A percentile compares a stretch with the other conserved stretches of the same genome.
Evolutionary conservation across 2,113 vertebrate species (phyloP).

Genomic region (Ammodytes dubius): DNA sequence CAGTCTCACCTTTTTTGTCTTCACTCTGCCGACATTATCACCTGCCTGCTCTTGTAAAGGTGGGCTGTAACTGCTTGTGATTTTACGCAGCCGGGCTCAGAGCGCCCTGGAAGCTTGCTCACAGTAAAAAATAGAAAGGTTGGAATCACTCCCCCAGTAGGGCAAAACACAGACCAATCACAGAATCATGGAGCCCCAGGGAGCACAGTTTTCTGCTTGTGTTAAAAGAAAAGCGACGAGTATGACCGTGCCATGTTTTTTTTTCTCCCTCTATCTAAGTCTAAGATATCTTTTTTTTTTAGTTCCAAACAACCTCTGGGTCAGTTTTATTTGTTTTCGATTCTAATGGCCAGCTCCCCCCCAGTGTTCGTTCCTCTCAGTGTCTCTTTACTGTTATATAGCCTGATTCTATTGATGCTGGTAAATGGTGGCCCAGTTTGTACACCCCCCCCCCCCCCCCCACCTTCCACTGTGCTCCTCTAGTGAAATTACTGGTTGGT

Average conservation of each 20-base stretch:
- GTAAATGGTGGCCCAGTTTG: constrained; percentile 77
- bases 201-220: constrained; percentile 53
- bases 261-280: background rate
- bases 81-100: constrained; percentile 70
- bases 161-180: constrained; percentile 71
- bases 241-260: background rate
- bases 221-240: constrained; percentile 25
- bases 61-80: constrained; percentile 67
- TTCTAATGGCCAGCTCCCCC: constrained; percentile 16
- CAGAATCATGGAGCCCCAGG: constrained; percentile 63
- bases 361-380: constrained; percentile 15
- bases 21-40: constrained; percentile 67
- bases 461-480: constrained; percentile 34
- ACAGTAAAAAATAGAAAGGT: constrained; percentile 48
- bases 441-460: constrained; percentile 17
- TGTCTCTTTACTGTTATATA: constrained; percentile 64
- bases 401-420: constrained; percentile 62
- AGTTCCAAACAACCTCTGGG: constrained; percentile 17
- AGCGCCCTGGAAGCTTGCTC: constrained; percentile 54
- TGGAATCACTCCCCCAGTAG: constrained; percentile 67
- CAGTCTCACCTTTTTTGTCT: constrained; percentile 66
- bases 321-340: constrained; percentile 11
- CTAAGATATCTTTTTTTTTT: background rate
- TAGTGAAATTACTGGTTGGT: constrained; percentile 84
- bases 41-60: constrained; percentile 62